Conservation (phyloP, 2,113 vertebrate genomes). For the Corydoras sp. region DNA sequence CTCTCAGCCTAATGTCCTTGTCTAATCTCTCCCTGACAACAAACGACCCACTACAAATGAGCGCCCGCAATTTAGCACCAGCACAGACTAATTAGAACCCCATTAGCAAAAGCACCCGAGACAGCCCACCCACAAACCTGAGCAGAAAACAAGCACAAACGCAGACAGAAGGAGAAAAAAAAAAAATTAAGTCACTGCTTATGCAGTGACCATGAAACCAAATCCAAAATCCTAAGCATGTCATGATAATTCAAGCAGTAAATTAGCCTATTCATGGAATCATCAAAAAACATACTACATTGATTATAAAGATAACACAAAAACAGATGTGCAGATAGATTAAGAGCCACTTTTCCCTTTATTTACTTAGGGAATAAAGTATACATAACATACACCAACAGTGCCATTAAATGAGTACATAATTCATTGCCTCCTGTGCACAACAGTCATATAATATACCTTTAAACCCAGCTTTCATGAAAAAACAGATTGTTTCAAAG, state of each 20-base stretch:
- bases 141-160: slow-evolving; percentile 14
- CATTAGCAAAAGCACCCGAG: slow-evolving; percentile 42
- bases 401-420: neutral
- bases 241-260: neutral
- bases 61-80: slow-evolving; percentile 40
- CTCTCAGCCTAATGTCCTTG: slow-evolving; percentile 34
- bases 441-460: too few relatives aligned
- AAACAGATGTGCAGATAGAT: neutral
- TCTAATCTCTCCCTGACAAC: slow-evolving; percentile 33
- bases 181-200: neutral
- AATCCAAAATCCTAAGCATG: neutral
- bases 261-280: slow-evolving; percentile 1
- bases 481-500: too few relatives aligned
- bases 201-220: neutral
- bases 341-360: slow-evolving; percentile 9
- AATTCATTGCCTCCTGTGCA: slow-evolving; percentile 15
- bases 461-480: too few relatives aligned
- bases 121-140: slow-evolving; percentile 21
- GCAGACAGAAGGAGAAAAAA: neutral
- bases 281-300: neutral
- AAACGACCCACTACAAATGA: slow-evolving; percentile 38
- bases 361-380: neutral
- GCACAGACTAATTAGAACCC: slow-evolving; percentile 43
- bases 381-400: too few relatives aligned
- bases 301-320: neutral